These are phyloP conservation scores for Pachyuromys duprasi DNA, from an alignment of 2,797 vertebrate genomes.

Conservation along the genomic window DNA sequence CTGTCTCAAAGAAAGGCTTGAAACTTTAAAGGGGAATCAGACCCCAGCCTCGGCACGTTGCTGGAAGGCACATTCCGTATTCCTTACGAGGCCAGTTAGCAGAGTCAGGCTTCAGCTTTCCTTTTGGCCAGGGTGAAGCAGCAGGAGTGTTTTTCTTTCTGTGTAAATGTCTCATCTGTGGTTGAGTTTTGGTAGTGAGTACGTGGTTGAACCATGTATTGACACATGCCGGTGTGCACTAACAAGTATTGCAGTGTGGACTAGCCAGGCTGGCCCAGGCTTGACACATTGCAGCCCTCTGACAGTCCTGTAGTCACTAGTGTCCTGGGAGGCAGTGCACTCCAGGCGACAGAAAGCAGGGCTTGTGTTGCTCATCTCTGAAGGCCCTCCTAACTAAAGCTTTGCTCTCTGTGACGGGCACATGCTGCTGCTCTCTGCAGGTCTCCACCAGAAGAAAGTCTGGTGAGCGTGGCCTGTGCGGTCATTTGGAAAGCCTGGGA, in stretches of 20 bases:
- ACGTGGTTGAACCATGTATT: slow-evolving; percentile 12
- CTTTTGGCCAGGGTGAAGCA: slow-evolving; percentile 22
- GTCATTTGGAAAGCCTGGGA: neutral
- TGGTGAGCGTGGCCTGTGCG: neutral
- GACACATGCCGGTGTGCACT: slow-evolving; percentile 26
- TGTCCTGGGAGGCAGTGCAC: neutral
- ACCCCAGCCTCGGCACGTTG: neutral
- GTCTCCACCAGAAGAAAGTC: neutral
- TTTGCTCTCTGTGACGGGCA: neutral
- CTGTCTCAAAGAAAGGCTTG: neutral
- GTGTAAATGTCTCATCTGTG: slow-evolving; percentile 9
- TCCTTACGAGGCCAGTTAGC: slow-evolving; percentile 16
- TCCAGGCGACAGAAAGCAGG: neutral
- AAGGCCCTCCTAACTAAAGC: slow-evolving; percentile 22
- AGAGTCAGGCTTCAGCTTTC: slow-evolving; percentile 29
- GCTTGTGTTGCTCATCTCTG: neutral
- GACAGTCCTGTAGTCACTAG: neutral
- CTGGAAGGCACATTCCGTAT: neutral
- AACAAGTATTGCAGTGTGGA: slow-evolving; percentile 52
- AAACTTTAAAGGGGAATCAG: neutral
- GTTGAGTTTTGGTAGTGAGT: slow-evolving; percentile 39
- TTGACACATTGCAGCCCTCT: neutral
- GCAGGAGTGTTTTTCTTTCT: neutral
- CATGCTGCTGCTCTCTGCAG: neutral
- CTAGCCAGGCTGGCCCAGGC: slow-evolving; percentile 1